phyloP scores from a whole-genome alignment of 2,113 vertebrate species.

The Colius striatus region DNA sequence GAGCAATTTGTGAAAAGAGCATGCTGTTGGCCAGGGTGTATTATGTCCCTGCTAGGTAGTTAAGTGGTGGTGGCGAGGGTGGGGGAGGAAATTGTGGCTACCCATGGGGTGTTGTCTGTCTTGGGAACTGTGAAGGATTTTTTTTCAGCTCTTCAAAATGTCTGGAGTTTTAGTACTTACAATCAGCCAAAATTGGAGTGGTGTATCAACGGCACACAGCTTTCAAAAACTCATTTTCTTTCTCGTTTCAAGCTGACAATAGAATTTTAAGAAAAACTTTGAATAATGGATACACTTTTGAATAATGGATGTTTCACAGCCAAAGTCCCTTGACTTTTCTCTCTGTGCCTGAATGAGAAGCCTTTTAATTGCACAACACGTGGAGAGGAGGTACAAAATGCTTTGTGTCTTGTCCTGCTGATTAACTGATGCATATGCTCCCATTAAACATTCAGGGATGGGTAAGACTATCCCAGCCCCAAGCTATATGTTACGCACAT shows the following conservation, averaged over 20 bases:
- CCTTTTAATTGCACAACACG: conserved; percentile 59
- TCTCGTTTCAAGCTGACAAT: conserved; percentile 62
- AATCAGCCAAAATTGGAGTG: conserved; percentile 44
- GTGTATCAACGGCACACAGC: conserved; percentile 36
- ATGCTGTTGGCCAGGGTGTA: neutral
- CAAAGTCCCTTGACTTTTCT: conserved; percentile 52
- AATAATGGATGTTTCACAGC: conserved; percentile 67
- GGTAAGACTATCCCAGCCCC: neutral
- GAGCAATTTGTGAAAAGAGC: neutral
- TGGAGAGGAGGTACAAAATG: conserved; percentile 41
- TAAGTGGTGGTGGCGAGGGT: neutral
- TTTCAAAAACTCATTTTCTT: conserved; percentile 61
- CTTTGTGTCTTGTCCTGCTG: conserved; percentile 42
- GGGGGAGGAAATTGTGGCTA: neutral
- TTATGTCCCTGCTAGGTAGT: neutral
- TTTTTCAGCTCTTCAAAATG: neutral
- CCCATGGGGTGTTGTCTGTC: neutral
- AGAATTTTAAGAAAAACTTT: conserved; percentile 62
- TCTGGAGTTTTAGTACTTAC: conserved; percentile 28
- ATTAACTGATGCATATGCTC: conserved; percentile 23
- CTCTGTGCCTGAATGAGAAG: conserved; percentile 49
- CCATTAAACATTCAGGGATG: conserved; percentile 61
- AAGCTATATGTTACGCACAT: neutral
- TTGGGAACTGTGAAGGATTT: neutral
- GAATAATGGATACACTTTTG: conserved; percentile 69